phyloP scores from a whole-genome alignment of 1,140 invertebrate species.

The Saccostrea glomerata region DNA sequence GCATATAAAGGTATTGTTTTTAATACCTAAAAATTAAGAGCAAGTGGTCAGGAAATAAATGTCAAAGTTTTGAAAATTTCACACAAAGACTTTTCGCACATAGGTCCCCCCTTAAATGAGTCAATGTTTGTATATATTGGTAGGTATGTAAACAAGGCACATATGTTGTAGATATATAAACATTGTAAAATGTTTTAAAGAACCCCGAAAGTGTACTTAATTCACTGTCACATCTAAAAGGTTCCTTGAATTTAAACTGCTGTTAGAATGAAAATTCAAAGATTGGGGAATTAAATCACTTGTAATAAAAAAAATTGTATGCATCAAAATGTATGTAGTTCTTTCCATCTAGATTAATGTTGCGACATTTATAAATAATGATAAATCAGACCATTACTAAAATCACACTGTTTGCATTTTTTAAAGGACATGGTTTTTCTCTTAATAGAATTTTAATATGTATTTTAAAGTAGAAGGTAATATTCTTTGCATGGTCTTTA shows the following conservation, averaged over 20 bases:
- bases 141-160: neutral
- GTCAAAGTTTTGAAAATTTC: too few species aligned
- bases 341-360: too few species aligned
- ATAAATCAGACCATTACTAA: neutral
- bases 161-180: neutral
- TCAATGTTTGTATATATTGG: constrained; percentile 17
- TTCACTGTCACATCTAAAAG: neutral
- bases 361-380: too few species aligned
- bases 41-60: too few species aligned
- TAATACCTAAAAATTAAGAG: too few species aligned
- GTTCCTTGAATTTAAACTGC: neutral
- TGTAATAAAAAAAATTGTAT: too few species aligned
- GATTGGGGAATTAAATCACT: too few species aligned
- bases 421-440: neutral
- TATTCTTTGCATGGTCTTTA: neutral
- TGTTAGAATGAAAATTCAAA: too few species aligned
- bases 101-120: too few species aligned
- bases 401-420: neutral
- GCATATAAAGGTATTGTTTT: too few species aligned
- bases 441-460: neutral
- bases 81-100: too few species aligned
- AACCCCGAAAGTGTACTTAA: neutral
- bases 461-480: neutral
- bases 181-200: neutral
- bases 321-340: too few species aligned